Conservation (phyloP, 2,888 invertebrate genomes). For the Cacoxenus indagator region DNA sequence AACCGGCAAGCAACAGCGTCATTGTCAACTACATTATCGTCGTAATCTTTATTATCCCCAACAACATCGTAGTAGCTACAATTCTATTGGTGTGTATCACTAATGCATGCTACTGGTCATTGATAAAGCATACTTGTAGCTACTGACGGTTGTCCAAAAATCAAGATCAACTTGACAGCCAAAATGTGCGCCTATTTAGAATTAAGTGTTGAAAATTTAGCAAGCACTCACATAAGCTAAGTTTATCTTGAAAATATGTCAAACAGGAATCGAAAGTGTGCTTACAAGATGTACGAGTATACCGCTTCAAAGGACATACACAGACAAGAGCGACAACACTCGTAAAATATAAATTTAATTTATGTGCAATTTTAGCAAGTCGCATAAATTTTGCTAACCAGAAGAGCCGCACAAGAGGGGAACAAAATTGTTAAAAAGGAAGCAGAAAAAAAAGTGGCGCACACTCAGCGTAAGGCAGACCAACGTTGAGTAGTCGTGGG, state of each 20-base stretch:
- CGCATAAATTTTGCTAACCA: slow-evolving; percentile 55
- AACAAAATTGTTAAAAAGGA: slow-evolving; percentile 19
- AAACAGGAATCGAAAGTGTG: slow-evolving; percentile 34
- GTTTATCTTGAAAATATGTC: slow-evolving; percentile 17
- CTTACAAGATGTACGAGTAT: too few species aligned
- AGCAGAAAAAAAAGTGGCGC: slow-evolving; percentile 30
- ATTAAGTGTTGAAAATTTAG: slow-evolving; percentile 59
- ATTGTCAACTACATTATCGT: slow-evolving; percentile 47
- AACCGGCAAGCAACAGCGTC: slow-evolving; percentile 61
- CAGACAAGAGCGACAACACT: neutral
- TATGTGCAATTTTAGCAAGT: slow-evolving; percentile 64
- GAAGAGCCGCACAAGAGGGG: too few species aligned
- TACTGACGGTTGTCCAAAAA: slow-evolving; percentile 12
- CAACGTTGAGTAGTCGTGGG: neutral
- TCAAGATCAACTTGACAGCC: neutral
- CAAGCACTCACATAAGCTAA: slow-evolving; percentile 54
- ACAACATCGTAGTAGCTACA: too few species aligned
- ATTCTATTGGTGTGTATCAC: too few species aligned
- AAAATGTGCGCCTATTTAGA: slow-evolving; percentile 60
- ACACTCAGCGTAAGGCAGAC: slow-evolving; percentile 46
- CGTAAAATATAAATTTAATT: slow-evolving; percentile 64
- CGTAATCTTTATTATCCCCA: too few species aligned
- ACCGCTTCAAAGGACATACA: too few species aligned
- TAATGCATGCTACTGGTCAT: slow-evolving; percentile 19
- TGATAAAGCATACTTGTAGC: neutral